Evolutionary conservation across 2,113 vertebrate genomes (phyloP).

Genomic region (Dromiciops gliroides): DNA sequence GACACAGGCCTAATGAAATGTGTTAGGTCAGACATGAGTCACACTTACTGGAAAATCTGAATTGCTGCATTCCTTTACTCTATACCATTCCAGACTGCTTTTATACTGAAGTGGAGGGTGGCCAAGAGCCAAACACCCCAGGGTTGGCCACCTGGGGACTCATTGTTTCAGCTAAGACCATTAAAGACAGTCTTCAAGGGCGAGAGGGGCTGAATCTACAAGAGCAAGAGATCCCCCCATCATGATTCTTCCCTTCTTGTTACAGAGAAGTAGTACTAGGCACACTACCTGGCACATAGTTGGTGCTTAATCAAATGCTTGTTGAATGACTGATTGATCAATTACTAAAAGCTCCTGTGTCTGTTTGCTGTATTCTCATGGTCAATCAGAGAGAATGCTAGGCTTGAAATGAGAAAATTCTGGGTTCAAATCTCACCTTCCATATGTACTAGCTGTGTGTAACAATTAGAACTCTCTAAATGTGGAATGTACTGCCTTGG

Average conservation of each 20-base stretch:
- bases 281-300: neutral
- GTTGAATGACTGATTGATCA: neutral
- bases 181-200: neutral
- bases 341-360: neutral
- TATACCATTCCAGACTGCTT: neutral
- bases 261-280: neutral
- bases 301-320: neutral
- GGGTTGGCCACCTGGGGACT: neutral
- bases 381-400: neutral
- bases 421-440: neutral
- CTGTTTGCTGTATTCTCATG: neutral
- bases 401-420: neutral
- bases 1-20: neutral
- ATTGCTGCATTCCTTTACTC: neutral
- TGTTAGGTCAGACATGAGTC: neutral
- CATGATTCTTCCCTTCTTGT: neutral
- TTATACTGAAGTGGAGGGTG: neutral
- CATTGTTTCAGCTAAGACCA: neutral
- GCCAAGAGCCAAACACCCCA: neutral
- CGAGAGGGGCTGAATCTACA: neutral
- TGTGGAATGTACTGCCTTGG: neutral
- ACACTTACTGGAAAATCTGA: neutral
- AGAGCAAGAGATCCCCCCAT: neutral
- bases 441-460: neutral
- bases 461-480: neutral